A percentile compares a stretch with the other conserved stretches of the same genome.
phyloP scores from a whole-genome alignment of 2,113 vertebrate genomes.

The Nyctereutes procyonoides region DNA sequence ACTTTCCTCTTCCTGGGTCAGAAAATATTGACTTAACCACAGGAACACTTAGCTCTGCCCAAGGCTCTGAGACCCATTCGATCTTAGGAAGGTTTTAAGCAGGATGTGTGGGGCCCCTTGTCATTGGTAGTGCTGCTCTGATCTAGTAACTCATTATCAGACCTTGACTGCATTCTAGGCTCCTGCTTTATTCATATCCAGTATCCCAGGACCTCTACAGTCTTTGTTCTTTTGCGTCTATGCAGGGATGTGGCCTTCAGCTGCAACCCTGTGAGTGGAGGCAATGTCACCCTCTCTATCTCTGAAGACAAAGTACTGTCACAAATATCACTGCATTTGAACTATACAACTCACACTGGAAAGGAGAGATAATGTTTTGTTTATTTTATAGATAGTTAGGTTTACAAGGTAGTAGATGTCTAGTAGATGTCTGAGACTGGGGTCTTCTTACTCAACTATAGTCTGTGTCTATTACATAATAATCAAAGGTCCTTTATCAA shows the following conservation, averaged over 20 bases:
- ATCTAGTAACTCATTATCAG: neutral
- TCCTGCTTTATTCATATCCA: neutral
- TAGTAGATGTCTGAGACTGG: neutral
- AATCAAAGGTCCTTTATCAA: neutral
- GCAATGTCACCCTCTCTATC: neutral
- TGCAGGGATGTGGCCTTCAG: neutral
- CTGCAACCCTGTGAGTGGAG: neutral
- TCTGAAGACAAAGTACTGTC: neutral
- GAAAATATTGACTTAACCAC: neutral
- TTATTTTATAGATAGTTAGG: neutral
- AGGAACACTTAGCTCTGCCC: neutral
- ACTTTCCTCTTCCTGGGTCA: neutral
- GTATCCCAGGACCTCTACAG: neutral
- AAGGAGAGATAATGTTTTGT: neutral
- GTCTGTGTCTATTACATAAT: neutral
- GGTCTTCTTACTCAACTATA: neutral
- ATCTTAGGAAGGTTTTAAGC: neutral
- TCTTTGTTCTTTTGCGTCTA: neutral
- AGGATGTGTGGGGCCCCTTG: neutral
- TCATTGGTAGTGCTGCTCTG: neutral
- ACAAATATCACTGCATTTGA: neutral
- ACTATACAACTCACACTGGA: neutral
- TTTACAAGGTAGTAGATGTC: neutral
- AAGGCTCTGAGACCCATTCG: neutral
- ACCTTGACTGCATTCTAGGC: neutral